These are phyloP conservation scores for Agrotis segetum DNA, from an alignment of 2,888 invertebrate species.

Conservation along the genomic window DNA sequence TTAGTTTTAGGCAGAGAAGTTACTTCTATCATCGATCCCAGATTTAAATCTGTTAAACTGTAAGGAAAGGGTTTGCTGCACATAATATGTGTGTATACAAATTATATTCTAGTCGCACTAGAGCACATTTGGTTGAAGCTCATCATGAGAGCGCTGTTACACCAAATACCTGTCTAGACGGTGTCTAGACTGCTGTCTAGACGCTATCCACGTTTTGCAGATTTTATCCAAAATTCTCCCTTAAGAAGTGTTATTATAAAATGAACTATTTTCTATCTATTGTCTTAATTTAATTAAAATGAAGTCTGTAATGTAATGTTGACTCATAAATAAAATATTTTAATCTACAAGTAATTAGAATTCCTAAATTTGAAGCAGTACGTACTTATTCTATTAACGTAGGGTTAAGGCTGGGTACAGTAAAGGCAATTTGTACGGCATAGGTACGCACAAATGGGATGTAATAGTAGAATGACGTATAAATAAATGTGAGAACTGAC, in stretches of 20 bases:
- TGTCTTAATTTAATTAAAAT: conserved; percentile 20
- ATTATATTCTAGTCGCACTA: conserved; percentile 71
- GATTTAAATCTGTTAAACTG: background rate
- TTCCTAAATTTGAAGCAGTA: conserved; percentile 14
- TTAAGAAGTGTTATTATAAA: conserved; percentile 62
- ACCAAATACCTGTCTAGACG: conserved; percentile 90
- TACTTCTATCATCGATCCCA: background rate
- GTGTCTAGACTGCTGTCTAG: conserved; percentile 88
- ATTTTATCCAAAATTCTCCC: conserved; percentile 71
- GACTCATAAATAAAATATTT: background rate
- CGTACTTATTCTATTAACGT: conserved; percentile 52
- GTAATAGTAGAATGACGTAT: conserved; percentile 60
- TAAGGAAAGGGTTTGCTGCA: conserved; percentile 57
- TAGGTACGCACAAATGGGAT: conserved; percentile 42
- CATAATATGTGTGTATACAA: too few relatives aligned
- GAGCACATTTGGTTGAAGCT: conserved; percentile 80
- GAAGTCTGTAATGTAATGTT: background rate
- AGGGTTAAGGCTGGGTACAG: conserved; percentile 52
- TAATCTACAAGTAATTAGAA: background rate
- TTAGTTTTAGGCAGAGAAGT: background rate
- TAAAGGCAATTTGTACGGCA: conserved; percentile 50
- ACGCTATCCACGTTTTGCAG: conserved; percentile 84
- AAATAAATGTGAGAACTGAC: conserved; percentile 67
- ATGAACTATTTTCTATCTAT: conserved; percentile 50
- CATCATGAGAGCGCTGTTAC: conserved; percentile 82